A percentile compares a stretch with the other conserved stretches of the same genome.
These are phyloP conservation scores for Xiphorhynchus erythropygius DNA, from an alignment of 2,797 vertebrate species.

Conservation along the genomic window DNA sequence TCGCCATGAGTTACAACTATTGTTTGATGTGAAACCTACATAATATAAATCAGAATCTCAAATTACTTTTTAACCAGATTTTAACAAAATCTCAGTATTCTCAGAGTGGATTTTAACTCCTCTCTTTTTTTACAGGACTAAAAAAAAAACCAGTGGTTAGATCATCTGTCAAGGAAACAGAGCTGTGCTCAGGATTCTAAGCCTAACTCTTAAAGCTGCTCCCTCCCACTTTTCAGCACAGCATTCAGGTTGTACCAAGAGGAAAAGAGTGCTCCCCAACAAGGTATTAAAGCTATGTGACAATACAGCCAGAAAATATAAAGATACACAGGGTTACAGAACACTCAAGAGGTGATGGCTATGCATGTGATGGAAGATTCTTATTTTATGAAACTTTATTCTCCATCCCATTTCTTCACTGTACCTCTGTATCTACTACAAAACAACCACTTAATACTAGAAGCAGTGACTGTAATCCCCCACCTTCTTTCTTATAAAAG, in stretches of 20 bases:
- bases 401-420: neutral
- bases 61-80: neutral
- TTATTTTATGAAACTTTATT: neutral
- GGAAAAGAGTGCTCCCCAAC: neutral
- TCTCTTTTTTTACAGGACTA: neutral
- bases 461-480: neutral
- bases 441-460: neutral
- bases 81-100: neutral
- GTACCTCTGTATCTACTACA: neutral
- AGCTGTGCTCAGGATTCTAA: neutral
- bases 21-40: neutral
- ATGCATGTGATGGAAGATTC: neutral
- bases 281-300: accelerated
- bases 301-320: neutral
- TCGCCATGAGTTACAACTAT: neutral
- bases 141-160: neutral
- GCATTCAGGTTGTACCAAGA: neutral
- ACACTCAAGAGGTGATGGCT: neutral
- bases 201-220: neutral
- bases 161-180: neutral
- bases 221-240: neutral
- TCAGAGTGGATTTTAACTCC: neutral
- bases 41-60: neutral
- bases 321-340: neutral
- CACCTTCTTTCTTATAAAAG: neutral